Percentiles rank a stretch among this genome's conserved stretches.
Conservation (phyloP, 2,888 invertebrate species). For the Tenthredo amoena region DNA sequence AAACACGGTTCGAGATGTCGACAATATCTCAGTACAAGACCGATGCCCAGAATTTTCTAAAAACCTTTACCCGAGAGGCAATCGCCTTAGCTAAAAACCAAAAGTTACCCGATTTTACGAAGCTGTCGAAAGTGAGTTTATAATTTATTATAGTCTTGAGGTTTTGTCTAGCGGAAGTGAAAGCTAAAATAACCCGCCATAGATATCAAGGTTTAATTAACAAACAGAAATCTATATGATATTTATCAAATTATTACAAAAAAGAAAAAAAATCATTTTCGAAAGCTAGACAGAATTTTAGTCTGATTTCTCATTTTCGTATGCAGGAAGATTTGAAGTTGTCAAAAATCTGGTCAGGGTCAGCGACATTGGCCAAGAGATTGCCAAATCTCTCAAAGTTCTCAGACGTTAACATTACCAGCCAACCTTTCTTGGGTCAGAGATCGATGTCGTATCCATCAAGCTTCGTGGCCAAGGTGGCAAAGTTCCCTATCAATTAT, state of each 20-base stretch:
- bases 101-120: conserved; percentile 2
- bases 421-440: conserved; percentile 31
- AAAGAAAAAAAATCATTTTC: background rate
- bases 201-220: background rate
- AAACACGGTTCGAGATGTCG: conserved; percentile 21
- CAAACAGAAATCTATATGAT: background rate
- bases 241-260: background rate
- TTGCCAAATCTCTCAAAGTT: conserved; percentile 26
- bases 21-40: conserved; percentile 43
- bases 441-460: conserved; percentile 31
- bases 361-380: conserved; percentile 3
- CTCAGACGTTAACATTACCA: background rate
- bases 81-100: background rate
- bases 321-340: conserved; percentile 37
- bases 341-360: conserved; percentile 40
- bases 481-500: conserved; percentile 20
- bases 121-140: background rate
- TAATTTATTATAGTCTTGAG: background rate
- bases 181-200: too few species aligned
- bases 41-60: conserved; percentile 26
- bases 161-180: background rate
- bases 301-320: background rate
- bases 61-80: conserved; percentile 14
- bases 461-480: conserved; percentile 19
- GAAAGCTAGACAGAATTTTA: background rate